Conservation (phyloP, 2,797 vertebrate genomes). For the Malurus leucopterus region DNA sequence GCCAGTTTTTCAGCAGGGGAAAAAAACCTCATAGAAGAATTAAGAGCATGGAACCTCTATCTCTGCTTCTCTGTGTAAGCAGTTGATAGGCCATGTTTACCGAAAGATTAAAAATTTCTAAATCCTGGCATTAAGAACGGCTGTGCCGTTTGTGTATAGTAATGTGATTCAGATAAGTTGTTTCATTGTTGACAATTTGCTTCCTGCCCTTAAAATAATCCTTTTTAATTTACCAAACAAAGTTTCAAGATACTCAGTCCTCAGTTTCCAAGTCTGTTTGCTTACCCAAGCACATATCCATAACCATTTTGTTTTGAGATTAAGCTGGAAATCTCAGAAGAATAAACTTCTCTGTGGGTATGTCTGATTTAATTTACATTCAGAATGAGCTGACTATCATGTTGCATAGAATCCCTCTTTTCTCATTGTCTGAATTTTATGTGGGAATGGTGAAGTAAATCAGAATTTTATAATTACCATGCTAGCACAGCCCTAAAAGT, state of each 20-base stretch:
- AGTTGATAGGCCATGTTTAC: not conserved
- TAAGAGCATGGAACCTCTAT: not conserved
- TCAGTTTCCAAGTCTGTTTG: slow-evolving; percentile 5
- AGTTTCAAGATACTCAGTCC: not conserved
- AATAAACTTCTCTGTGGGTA: not conserved
- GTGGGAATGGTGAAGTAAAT: not conserved
- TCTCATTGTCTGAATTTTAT: not conserved
- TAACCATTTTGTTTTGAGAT: slow-evolving; percentile 1
- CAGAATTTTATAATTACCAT: not conserved
- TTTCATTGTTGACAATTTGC: not conserved
- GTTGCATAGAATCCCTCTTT: not conserved
- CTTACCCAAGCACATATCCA: not conserved
- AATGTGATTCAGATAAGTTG: not conserved
- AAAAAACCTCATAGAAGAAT: not conserved
- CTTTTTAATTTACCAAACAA: not conserved
- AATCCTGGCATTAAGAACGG: not conserved
- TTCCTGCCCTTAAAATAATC: not conserved
- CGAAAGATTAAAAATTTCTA: not conserved
- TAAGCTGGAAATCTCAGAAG: slow-evolving; percentile 8
- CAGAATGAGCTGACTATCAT: not conserved
- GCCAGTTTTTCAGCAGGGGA: not conserved
- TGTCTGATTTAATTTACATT: slow-evolving; percentile 19
- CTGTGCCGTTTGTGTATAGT: not conserved
- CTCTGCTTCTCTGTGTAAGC: not conserved
- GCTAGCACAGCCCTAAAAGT: not conserved